Base-by-base conservation (phyloP, 2,797 vertebrate genomes). In the Acridotheres tristis region DNA sequence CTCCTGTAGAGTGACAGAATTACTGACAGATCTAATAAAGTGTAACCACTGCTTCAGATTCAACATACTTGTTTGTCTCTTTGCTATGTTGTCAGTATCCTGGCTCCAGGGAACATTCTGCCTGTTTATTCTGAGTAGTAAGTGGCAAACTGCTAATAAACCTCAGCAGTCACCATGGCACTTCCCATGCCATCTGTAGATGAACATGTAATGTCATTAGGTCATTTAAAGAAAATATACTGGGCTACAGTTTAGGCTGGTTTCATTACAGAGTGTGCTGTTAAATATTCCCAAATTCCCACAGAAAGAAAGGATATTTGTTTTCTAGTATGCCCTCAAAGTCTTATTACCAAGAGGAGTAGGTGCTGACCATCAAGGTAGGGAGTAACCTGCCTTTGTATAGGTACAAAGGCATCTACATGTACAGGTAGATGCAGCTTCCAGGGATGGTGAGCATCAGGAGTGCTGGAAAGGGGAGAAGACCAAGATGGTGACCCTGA, bases 1-100 rank as follows among this genome's bases (percentile, higher is more conserved):
- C 74, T 95, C 94, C 94, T 93, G 74, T 62, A 42, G 92, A 93
- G 87, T 92, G 94, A 86, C 80, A 95, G 92, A 91, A 83, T 89
- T 94, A 93, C 82, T 96, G 92, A 85, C 90, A 93, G 76, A 78
- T 90, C 83, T 92, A 94, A 96, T 96, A 93, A 95, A 91, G 74
- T 63, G 79, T 93, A 95, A 88, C 61, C 85, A 47, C 76, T 23
- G 6, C 59, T 93, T 94, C 21, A 3, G 40, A 88, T 88, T 76
- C 84, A 94, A n/a, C 40, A 18, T 75, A 38, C 82, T 91, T 90
- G 62, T 89, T 94, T 93, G 72, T 66, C 32, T 91, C 40, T 79
- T 88, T 57, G 40, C 93, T 94, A 16, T 69, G 74, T 74, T 92
- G 73, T 69, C 79, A 80, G 59, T 67, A 59, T 74, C 80, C 77